phyloP scores from a whole-genome alignment of 2,888 invertebrate genomes.

The Anarsia innoxiella region DNA sequence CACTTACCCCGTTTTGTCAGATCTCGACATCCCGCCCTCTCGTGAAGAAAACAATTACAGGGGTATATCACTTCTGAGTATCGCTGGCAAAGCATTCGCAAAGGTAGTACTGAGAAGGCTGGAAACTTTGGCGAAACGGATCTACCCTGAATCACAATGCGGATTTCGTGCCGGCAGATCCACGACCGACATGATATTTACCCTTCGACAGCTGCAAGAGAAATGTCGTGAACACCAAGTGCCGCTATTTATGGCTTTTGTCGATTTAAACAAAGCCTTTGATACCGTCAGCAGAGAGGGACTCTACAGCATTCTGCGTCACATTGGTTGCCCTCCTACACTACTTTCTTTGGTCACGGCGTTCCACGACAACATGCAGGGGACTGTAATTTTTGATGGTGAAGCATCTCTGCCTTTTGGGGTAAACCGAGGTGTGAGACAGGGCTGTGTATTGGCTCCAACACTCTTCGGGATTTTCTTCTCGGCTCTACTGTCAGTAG shows the following conservation, averaged over 20 bases:
- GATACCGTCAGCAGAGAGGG: no score
- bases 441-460: no score
- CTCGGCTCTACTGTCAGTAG: no score
- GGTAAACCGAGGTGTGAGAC: no score
- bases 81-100: neutral
- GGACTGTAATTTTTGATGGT: neutral
- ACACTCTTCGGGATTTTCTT: no score
- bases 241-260: constrained; percentile 10
- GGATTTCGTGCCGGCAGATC: neutral
- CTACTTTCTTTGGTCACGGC: no score
- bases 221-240: constrained; percentile 13
- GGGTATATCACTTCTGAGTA: neutral
- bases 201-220: no score
- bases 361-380: no score
- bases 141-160: neutral
- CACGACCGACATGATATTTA: no score
- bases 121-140: neutral
- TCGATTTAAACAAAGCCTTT: no score
- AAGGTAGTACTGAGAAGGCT: neutral
- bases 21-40: neutral
- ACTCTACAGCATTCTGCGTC: neutral
- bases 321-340: neutral
- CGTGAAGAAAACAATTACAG: neutral
- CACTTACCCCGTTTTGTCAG: neutral
- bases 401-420: no score